Evolutionary conservation across 2,113 vertebrate species (phyloP).

Genomic region (Triplophysa rosa): DNA sequence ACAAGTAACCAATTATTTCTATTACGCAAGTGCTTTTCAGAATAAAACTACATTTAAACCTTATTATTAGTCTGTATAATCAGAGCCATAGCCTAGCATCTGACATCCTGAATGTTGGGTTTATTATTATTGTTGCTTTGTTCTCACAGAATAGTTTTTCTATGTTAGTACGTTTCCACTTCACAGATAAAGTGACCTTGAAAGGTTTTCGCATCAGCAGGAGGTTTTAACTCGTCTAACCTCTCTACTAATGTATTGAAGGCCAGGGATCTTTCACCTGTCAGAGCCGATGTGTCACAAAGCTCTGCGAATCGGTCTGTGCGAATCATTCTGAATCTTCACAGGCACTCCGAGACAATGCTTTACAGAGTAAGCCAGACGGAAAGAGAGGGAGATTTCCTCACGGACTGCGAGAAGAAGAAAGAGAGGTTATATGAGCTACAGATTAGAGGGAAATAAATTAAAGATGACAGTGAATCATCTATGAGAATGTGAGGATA

Average conservation of each 20-base stretch:
- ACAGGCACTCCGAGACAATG: background rate
- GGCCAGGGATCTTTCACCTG: slow-evolving; percentile 11
- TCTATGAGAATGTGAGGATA: slow-evolving; percentile 40
- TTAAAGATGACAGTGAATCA: slow-evolving; percentile 52
- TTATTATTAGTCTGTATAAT: background rate
- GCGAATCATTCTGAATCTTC: slow-evolving; percentile 47
- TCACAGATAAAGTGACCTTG: background rate
- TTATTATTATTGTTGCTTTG: background rate
- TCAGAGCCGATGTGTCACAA: slow-evolving; percentile 22
- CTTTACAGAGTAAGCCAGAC: background rate
- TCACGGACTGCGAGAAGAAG: background rate
- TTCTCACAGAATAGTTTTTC: background rate
- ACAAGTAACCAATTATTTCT: slow-evolving; percentile 1
- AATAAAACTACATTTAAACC: background rate
- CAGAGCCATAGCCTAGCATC: background rate
- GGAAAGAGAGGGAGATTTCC: slow-evolving; percentile 39
- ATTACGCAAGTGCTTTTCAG: background rate
- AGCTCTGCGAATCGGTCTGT: background rate
- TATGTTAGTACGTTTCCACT: background rate
- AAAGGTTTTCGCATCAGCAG: background rate
- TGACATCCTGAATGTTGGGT: background rate
- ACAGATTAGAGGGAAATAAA: slow-evolving; percentile 44
- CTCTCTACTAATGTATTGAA: background rate
- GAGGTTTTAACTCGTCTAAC: background rate
- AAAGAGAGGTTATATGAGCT: slow-evolving; percentile 17